Base-by-base conservation (phyloP, 2,888 invertebrate species). In the Stegana nigrithorax region DNA sequence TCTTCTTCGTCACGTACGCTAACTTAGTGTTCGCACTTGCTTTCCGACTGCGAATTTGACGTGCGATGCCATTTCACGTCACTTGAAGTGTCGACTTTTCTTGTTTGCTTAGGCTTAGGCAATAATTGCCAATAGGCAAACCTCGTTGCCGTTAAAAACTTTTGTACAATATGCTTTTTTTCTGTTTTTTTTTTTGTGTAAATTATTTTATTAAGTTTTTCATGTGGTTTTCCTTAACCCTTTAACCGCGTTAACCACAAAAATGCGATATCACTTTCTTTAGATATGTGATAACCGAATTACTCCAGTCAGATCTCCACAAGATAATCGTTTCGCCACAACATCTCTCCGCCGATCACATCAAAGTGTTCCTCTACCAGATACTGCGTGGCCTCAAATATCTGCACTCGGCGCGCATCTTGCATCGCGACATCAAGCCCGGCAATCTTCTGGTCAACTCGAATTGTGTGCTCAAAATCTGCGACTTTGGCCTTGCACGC, bases 321-420 rank as follows among this genome's bases (percentile, higher is more conserved):
- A 98, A 98, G 91, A 99, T 99, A 87, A 99, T 99, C 87, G 98
- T 99, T 81, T 98, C 98, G 78, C 97, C 98, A 73, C 99, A 99
- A 87, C 97, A 97, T 83, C 92, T 99, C 78, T 97, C 98, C 81
- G 92, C 97, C 74, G 99, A 99, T 89, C 99, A 99, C 90, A 97
- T 99, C 88, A 99, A 99, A 92, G 98, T 99, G 88, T 99, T 99
- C 91, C 94, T 99, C 82, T 99, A 99, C 88, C 99, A 99, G 90
- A 98, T 99, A 87, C 91, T 99, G 82, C 91, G 99, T 90, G 98
- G 98, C 93, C 89, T 99, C 80, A 98, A 98, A 88, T 99, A 99
- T 89, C 91, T 99, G 79, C 99, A 99, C 88, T 98, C 98, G 66
- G 97, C 98, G 70, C 91, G 96, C 81, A 98, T 99, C 84, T 90